A percentile compares a stretch with the other conserved stretches of the same genome.
These are phyloP conservation scores for Huso huso DNA, from an alignment of 2,797 vertebrate genomes.

Conservation along the genomic window DNA sequence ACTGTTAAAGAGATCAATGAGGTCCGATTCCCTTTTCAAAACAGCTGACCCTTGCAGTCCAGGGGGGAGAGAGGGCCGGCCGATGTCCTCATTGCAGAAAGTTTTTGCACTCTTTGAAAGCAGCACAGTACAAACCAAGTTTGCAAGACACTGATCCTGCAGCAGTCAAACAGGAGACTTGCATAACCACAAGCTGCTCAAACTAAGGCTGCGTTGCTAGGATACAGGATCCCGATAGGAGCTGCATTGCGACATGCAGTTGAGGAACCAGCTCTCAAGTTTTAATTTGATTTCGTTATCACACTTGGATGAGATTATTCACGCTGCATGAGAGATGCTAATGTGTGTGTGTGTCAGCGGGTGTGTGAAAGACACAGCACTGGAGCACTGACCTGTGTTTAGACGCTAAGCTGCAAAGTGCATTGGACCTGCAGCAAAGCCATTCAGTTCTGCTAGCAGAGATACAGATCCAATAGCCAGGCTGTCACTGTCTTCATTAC, in stretches of 20 bases:
- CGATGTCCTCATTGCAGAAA: too few relatives aligned
- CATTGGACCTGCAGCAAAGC: constrained; percentile 1
- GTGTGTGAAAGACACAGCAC: background rate
- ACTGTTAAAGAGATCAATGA: too few relatives aligned
- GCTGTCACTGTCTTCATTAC: too few relatives aligned
- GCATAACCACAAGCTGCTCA: constrained; percentile 19
- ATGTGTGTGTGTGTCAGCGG: background rate
- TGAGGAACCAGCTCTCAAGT: constrained; percentile 15
- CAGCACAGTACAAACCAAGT: too few relatives aligned
- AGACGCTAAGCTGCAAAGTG: background rate
- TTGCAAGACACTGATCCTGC: constrained; percentile 3
- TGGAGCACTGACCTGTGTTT: background rate
- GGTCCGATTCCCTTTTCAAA: too few relatives aligned
- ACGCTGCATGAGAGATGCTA: background rate
- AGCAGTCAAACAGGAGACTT: constrained; percentile 15
- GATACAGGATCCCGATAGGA: constrained; percentile 20
- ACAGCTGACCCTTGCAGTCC: too few relatives aligned
- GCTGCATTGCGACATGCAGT: constrained; percentile 24
- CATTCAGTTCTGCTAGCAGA: background rate
- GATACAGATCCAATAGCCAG: too few relatives aligned
- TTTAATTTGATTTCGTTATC: constrained; percentile 8
- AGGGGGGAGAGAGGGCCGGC: too few relatives aligned
- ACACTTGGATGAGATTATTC: background rate
- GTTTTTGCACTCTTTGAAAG: too few relatives aligned
- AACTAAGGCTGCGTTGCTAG: constrained; percentile 18